Evolutionary conservation across 2,113 vertebrate species (phyloP).

Genomic region (Lagopus leucura): DNA sequence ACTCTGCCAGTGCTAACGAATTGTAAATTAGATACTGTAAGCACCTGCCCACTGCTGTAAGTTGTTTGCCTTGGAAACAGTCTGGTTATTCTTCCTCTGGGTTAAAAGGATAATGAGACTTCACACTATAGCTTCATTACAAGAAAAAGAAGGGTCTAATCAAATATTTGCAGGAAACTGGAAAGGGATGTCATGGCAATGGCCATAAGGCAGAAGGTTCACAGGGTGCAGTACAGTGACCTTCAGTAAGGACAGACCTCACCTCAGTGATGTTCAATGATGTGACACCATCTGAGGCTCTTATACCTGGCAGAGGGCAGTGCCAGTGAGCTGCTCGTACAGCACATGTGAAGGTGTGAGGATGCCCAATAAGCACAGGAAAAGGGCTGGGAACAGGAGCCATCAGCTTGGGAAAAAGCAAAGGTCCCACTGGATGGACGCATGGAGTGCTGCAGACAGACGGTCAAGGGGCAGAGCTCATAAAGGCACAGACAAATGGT

Average conservation of each 20-base stretch:
- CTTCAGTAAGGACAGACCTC: not conserved
- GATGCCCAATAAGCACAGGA: not conserved
- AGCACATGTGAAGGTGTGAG: not conserved
- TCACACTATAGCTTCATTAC: not conserved
- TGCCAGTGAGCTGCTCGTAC: not conserved
- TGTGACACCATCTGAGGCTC: not conserved
- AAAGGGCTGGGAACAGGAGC: not conserved
- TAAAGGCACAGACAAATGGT: not conserved
- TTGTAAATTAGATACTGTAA: slow-evolving; percentile 27
- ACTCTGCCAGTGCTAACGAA: not conserved
- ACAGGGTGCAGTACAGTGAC: not conserved
- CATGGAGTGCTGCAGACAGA: not conserved
- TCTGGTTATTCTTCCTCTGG: not conserved
- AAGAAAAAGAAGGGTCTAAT: not conserved
- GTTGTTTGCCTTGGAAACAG: not conserved
- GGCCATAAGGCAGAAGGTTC: not conserved
- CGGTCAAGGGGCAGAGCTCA: not conserved
- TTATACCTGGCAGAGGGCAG: not conserved
- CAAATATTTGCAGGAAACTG: not conserved
- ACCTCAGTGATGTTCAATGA: not conserved
- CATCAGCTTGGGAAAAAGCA: not conserved
- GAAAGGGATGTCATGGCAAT: not conserved
- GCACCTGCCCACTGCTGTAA: slow-evolving; percentile 4
- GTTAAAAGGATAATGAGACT: not conserved
- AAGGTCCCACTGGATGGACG: fast-evolving